Evolutionary conservation across 2,797 vertebrate species (phyloP).

Genomic region (Squalus acanthias): DNA sequence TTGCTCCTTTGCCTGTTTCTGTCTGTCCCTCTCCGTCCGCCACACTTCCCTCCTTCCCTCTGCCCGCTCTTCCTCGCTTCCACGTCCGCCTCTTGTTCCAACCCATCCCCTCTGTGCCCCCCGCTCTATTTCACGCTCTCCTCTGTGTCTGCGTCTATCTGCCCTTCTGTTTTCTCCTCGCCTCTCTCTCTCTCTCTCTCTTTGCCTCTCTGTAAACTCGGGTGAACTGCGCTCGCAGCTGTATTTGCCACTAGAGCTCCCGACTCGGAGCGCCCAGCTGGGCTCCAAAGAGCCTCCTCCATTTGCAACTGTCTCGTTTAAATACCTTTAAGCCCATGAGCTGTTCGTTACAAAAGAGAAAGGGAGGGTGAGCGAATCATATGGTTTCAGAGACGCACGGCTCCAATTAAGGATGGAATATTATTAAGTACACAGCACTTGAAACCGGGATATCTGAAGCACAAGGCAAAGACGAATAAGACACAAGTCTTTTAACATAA

Average conservation of each 20-base stretch:
- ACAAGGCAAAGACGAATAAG: neutral
- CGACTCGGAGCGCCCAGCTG: neutral
- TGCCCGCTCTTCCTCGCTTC: neutral
- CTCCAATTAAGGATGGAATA: neutral
- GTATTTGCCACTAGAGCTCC: neutral
- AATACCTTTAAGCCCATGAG: neutral
- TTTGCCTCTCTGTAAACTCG: neutral
- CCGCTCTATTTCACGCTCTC: neutral
- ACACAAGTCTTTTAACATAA: neutral
- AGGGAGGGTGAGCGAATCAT: neutral
- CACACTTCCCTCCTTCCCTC: neutral
- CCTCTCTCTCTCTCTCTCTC: neutral
- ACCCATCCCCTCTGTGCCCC: neutral
- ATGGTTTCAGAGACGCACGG: neutral
- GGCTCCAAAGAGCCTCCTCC: neutral
- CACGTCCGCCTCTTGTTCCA: neutral
- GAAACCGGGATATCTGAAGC: neutral
- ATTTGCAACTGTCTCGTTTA: neutral
- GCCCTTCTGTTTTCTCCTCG: neutral
- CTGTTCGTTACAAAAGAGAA: neutral
- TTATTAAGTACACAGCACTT: neutral
- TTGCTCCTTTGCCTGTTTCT: neutral
- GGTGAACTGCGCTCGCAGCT: neutral
- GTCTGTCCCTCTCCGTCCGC: neutral
- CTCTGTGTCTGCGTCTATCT: neutral